Conservation (phyloP, 2,797 vertebrate genomes). For the Sarcoramphus papa region DNA sequence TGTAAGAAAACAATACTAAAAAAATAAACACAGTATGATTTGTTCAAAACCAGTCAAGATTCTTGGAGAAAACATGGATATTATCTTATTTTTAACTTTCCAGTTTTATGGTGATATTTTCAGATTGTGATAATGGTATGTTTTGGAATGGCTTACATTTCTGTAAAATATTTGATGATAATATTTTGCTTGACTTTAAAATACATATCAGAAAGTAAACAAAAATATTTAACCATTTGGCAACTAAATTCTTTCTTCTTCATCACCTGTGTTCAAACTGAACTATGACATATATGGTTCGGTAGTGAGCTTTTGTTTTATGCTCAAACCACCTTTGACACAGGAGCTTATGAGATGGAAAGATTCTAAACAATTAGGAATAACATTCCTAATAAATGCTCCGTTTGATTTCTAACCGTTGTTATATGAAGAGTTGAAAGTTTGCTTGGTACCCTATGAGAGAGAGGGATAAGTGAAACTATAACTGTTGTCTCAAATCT, state of each 20-base stretch:
- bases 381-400: background rate
- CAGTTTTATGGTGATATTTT: background rate
- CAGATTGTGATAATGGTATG: background rate
- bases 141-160: background rate
- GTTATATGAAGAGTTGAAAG: background rate
- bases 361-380: background rate
- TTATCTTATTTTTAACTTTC: background rate
- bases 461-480: background rate
- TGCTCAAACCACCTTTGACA: background rate
- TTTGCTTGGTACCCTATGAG: background rate
- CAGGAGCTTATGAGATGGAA: background rate
- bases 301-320: background rate
- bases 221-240: background rate
- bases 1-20: background rate
- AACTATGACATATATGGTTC: background rate
- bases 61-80: background rate
- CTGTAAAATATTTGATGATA: background rate
- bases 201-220: background rate
- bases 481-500: background rate
- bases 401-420: background rate
- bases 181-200: background rate
- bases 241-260: background rate
- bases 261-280: background rate
- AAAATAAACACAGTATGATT: background rate
- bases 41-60: background rate